These are phyloP conservation scores for Zhuqinia jingwanae DNA, from an alignment of 2,888 invertebrate species.

Conservation along the genomic window DNA sequence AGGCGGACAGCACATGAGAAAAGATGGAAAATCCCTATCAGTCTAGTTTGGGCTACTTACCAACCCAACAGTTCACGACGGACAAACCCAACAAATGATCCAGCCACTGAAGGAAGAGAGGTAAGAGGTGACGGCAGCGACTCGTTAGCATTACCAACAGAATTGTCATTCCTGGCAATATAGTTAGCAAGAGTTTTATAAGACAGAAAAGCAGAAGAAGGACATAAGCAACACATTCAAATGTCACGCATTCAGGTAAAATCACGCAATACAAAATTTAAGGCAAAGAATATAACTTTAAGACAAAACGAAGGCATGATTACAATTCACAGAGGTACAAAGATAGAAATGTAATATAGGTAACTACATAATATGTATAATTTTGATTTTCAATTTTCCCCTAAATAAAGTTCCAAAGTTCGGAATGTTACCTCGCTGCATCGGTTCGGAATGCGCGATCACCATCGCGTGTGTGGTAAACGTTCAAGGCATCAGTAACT, in stretches of 20 bases:
- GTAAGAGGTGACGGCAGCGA: slow-evolving; percentile 59
- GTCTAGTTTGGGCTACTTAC: slow-evolving; percentile 55
- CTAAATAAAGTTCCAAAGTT: no score
- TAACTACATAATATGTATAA: no score
- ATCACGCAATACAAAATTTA: no score
- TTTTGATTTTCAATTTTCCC: no score
- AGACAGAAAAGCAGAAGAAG: slow-evolving; percentile 23
- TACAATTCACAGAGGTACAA: no score
- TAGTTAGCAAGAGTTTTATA: slow-evolving; percentile 30
- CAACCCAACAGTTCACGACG: slow-evolving; percentile 68
- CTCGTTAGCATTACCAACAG: slow-evolving; percentile 56
- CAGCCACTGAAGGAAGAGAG: slow-evolving; percentile 59
- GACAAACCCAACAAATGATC: slow-evolving; percentile 61
- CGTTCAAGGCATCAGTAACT: slow-evolving; percentile 43
- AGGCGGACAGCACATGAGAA: slow-evolving; percentile 4
- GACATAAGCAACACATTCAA: neutral
- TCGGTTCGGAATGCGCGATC: neutral
- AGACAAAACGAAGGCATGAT: no score
- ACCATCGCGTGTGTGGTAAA: slow-evolving; percentile 1
- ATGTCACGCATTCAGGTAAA: no score
- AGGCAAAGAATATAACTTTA: no score
- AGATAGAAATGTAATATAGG: no score
- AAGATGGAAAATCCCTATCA: slow-evolving; percentile 24
- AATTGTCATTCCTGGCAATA: slow-evolving; percentile 63
- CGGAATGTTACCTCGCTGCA: neutral